A percentile compares a stretch with the other conserved stretches of the same genome.
phyloP scores from a whole-genome alignment of 2,888 invertebrate species.

The Slavum lentiscoides region DNA sequence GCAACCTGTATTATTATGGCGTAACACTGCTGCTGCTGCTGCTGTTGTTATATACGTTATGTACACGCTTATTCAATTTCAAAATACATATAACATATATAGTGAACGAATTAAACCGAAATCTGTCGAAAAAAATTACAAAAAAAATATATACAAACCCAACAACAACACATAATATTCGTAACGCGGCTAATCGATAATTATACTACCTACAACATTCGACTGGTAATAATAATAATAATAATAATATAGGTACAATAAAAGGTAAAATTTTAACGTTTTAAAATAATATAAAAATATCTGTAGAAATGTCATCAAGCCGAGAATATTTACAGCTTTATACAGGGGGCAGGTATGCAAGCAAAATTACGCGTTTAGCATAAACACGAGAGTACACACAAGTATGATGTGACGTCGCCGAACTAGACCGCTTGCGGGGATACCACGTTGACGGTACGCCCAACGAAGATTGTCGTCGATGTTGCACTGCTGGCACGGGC shows the following conservation, averaged over 20 bases:
- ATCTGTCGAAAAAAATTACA: too few relatives aligned
- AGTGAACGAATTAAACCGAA: too few relatives aligned
- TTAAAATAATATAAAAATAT: not conserved
- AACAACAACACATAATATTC: too few relatives aligned
- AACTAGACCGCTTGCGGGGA: conserved; percentile 72
- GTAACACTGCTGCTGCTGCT: too few relatives aligned
- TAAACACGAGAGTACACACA: conserved; percentile 67
- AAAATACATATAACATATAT: too few relatives aligned
- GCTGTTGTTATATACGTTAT: too few relatives aligned
- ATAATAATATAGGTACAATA: not conserved
- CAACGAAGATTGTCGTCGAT: conserved; percentile 60
- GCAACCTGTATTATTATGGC: too few relatives aligned
- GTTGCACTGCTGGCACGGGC: conserved; percentile 67
- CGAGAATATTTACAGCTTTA: conserved; percentile 14
- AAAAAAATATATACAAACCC: too few relatives aligned
- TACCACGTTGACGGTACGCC: conserved; percentile 58
- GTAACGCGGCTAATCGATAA: too few relatives aligned
- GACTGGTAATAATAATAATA: too few relatives aligned
- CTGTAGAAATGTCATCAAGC: conserved; percentile 13
- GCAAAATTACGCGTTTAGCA: conserved; percentile 16
- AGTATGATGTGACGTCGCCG: conserved; percentile 84
- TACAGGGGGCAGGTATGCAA: conserved; percentile 3
- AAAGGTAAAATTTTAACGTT: not conserved
- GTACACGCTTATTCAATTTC: too few relatives aligned
- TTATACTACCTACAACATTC: too few relatives aligned